These are phyloP conservation scores for Calcarius lapponicus DNA, from an alignment of 2,797 vertebrate species.

Conservation along the genomic window DNA sequence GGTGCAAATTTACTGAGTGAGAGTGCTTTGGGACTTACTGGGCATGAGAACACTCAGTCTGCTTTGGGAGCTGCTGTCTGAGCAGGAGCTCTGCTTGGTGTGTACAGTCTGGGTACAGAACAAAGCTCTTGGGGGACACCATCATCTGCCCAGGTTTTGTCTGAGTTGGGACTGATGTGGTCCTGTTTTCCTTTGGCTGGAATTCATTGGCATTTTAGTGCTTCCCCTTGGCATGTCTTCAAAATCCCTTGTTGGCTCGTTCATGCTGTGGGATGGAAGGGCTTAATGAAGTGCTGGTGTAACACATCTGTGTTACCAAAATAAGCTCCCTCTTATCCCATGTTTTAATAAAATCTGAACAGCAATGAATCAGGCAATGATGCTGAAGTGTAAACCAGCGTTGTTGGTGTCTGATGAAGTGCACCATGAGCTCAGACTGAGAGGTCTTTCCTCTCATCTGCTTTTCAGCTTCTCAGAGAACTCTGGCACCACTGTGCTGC, in stretches of 20 bases:
- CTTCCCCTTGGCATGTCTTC: background rate
- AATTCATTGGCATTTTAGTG: background rate
- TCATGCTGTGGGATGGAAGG: background rate
- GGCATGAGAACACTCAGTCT: background rate
- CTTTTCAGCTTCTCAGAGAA: background rate
- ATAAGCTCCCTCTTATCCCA: constrained; percentile 10
- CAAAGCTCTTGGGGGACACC: background rate
- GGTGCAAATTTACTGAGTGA: background rate
- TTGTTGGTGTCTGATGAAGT: background rate
- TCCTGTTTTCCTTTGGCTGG: background rate
- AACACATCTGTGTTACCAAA: constrained; percentile 27
- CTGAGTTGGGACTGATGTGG: background rate
- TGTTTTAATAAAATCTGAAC: constrained; percentile 6
- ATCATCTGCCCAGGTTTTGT: background rate
- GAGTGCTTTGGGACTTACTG: background rate
- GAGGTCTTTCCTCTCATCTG: background rate
- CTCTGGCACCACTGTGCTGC: background rate
- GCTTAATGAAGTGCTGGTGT: background rate
- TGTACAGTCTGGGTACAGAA: background rate
- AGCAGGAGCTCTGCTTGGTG: background rate
- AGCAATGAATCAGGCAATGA: background rate
- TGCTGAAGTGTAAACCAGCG: background rate
- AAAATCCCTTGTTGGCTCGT: background rate
- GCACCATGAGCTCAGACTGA: background rate
- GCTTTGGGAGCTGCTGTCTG: background rate